Conservation (phyloP, 2,113 vertebrate genomes). For the Dryoscopus gambensis region DNA sequence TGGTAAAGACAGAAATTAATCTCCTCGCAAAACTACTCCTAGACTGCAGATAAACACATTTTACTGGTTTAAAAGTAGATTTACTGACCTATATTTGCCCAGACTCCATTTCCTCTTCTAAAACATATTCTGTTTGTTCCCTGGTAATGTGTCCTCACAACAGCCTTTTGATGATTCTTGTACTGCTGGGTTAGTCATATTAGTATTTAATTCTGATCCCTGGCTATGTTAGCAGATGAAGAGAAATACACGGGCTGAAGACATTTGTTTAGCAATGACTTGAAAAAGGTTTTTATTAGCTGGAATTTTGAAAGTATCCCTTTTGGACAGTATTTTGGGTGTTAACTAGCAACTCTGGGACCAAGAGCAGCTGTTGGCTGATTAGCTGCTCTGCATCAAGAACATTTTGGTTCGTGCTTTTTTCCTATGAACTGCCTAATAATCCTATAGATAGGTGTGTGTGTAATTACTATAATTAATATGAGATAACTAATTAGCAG, state of each 20-base stretch:
- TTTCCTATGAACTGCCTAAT: slow-evolving; percentile 12
- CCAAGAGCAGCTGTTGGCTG: slow-evolving; percentile 45
- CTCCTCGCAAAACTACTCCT: not conserved
- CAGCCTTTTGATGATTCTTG: not conserved
- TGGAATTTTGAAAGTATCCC: not conserved
- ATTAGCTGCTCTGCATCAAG: slow-evolving; percentile 30
- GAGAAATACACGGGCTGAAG: not conserved
- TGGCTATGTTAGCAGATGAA: not conserved
- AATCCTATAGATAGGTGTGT: slow-evolving; percentile 62
- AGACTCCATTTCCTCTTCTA: not conserved
- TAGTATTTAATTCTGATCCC: not conserved
- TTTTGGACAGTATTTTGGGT: slow-evolving; percentile 22
- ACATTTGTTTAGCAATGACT: not conserved
- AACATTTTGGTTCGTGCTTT: not conserved
- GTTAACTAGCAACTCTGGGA: slow-evolving; percentile 38
- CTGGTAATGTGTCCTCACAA: not conserved
- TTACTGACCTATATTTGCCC: not conserved
- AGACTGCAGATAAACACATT: not conserved
- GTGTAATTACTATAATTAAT: slow-evolving; percentile 65
- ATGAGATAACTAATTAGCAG: slow-evolving; percentile 56
- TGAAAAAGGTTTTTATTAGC: not conserved
- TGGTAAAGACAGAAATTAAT: not conserved
- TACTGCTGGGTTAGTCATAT: not conserved
- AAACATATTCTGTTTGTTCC: not conserved
- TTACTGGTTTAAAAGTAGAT: not conserved